These are phyloP conservation scores for Loxodonta africana DNA, from an alignment of 2,113 vertebrate genomes.

Conservation along the genomic window DNA sequence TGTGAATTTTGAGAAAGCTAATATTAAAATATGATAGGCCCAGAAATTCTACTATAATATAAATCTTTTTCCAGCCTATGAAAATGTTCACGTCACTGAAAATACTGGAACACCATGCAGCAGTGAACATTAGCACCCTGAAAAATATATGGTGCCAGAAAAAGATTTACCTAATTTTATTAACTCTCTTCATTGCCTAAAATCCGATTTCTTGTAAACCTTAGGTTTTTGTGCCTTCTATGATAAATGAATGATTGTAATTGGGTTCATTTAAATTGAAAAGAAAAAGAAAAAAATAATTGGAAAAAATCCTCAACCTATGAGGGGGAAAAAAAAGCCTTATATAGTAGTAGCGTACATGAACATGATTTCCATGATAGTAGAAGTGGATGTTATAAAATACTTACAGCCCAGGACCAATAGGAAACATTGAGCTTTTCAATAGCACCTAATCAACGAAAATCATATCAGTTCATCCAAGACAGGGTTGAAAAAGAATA, in stretches of 20 bases:
- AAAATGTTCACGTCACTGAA: constrained; percentile 42
- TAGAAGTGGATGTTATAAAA: constrained; percentile 46
- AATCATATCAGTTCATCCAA: constrained; percentile 38
- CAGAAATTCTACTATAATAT: background rate
- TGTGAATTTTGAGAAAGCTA: constrained; percentile 52
- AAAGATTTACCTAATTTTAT: constrained; percentile 4
- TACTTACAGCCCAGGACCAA: background rate
- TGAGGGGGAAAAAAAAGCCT: background rate
- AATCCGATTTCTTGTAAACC: constrained; percentile 10
- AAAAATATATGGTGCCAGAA: constrained; percentile 25
- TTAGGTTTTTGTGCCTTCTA: constrained; percentile 7
- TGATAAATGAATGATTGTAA: constrained; percentile 5
- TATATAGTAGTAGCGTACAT: background rate
- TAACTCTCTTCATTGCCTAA: constrained; percentile 50
- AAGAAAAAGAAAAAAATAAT: constrained; percentile 58
- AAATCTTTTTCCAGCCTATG: constrained; percentile 45
- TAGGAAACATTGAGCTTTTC: constrained; percentile 11
- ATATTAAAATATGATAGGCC: constrained; percentile 28
- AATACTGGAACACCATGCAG: background rate
- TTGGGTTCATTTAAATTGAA: constrained; percentile 60
- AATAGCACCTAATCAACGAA: background rate
- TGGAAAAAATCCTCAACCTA: background rate
- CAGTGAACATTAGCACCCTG: background rate
- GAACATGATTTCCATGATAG: constrained; percentile 16
- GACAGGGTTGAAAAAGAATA: background rate